Evolutionary conservation across 2,888 invertebrate genomes (phyloP), one percentile per base, ranked within the genome.

Genomic region (Callinectes sapidus): DNA sequence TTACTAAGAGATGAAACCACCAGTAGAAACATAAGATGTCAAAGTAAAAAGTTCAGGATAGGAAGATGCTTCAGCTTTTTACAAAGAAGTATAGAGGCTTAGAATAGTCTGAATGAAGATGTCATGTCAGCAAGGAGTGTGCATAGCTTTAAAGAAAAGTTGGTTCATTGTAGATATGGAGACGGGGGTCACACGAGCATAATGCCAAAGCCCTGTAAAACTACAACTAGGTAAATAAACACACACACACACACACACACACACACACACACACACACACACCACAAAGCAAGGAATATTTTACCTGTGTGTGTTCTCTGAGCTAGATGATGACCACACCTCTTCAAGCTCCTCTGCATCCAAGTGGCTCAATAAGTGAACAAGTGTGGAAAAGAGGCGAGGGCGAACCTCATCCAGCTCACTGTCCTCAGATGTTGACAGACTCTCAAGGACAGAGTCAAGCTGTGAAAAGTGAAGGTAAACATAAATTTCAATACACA

Each of bases 341-440:
- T 23, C 66, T 8, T 66, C 89, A 6, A 92, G 42, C 55, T 85
- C 42, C 8, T 90, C 89, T n/a, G 16, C 28, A 6, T 86, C 32
- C 42, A 90, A 18, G 23, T 66, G 81, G 28, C 42, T 81, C 61
- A 92, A 13, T 48, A 92, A 86, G 18, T 39, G 54, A 10, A 92
- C 54, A 23, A 92, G 89, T 8, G 35, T 77, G 28, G 92, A 55
- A 48, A 92, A 92, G 35, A 89, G 89, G 23, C 81, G 89, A 42
- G 92, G 92, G n/a, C 89, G 81, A 8, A 35, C 35, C 32, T 89
- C 86, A 23, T 61, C 86, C 13, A 2, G 28, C 18, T 48, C 86
- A 16, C 48, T 54, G n/a, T 90, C 48, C 8, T 39, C 8, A 5
- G 89, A 89, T 10, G 18, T 85, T 18, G 55, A 23, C 55, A 88